Base-by-base conservation (phyloP, 1,140 invertebrate species). In the Paracyclopina nana region DNA sequence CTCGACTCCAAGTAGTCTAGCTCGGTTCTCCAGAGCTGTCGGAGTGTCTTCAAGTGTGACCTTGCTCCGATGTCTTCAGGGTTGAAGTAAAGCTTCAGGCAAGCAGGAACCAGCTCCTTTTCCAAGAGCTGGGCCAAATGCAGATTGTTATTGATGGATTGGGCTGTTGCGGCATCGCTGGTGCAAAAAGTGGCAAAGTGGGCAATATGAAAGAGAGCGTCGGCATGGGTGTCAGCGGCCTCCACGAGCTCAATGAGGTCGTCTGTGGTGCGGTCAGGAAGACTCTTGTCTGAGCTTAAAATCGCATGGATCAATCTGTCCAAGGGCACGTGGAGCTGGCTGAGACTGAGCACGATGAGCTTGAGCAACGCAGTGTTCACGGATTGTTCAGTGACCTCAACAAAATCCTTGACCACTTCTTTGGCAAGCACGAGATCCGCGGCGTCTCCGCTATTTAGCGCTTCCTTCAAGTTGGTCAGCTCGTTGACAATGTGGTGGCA, bases 361-460 rank as follows among this genome's bases (percentile, higher is more conserved):
- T 38, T 38, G 34, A 38, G 34, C 34, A 38, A 9, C 4, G 34
- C 34, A 38, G 14, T 38, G 34, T 38, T 38, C 34, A 38, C 34
- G n/a, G 34, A 16, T 38, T 38, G 34, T 20, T 38, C 34, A n/a
- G 20, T 16, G n/a, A 16, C 34, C 20, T 38, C 34, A 9, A 38
- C 20, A 20, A 38, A 16, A n/a, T 38, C 34, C 20, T 20, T 2
- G 8, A 20, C 34, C 34, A 38, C 34, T 5, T 38, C 34, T 9
- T 38, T 38, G 34, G 34, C 34, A 2, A 38, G 34, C 14, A n/a
- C 20, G 34, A 38, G 34, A 38, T 38, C 34, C 8, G 14, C 20
- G 20, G n/a, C 20, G 2, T n/a, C n/a, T 3, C 34, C 34, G 5
- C 20, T 20, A 5, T 38, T 20, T 2, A 38, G 34, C 14, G 34